Conservation (phyloP, 2,888 invertebrate genomes). For the Tachina lurida region DNA sequence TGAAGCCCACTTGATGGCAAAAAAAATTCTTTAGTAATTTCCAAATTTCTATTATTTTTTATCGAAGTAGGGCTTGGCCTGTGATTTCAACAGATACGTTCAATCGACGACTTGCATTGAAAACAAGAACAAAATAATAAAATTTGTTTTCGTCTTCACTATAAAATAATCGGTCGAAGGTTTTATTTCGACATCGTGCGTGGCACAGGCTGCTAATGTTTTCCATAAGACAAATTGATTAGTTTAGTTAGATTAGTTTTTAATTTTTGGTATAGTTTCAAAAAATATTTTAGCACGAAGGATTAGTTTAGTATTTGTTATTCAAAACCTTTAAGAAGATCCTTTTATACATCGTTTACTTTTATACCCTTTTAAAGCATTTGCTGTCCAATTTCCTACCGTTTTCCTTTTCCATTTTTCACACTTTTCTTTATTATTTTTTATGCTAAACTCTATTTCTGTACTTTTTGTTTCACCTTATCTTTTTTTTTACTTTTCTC, state of each 20-base stretch:
- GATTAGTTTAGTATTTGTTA: background rate
- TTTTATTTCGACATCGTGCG: too few species aligned
- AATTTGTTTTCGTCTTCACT: too few species aligned
- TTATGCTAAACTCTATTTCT: slow-evolving; percentile 65
- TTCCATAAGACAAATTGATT: too few species aligned
- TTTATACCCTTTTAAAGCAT: background rate
- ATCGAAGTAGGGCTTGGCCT: too few species aligned
- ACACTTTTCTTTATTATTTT: slow-evolving; percentile 14
- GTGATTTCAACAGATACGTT: too few species aligned
- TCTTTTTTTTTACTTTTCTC: slow-evolving; percentile 78
- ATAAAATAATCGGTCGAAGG: too few species aligned
- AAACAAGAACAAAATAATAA: too few species aligned
- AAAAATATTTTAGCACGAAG: background rate
- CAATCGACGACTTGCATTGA: too few species aligned
- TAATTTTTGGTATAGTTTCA: background rate
- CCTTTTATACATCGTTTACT: background rate
- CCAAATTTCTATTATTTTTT: too few species aligned
- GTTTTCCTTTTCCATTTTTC: slow-evolving; percentile 2
- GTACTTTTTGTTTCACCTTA: slow-evolving; percentile 74
- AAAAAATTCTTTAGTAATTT: too few species aligned
- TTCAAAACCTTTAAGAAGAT: background rate
- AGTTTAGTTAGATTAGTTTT: background rate
- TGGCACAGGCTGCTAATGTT: too few species aligned
- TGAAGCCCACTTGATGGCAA: too few species aligned
- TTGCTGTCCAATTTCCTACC: background rate